Base-by-base conservation (phyloP, 2,797 vertebrate genomes). In the Sebastolobus altivelis region DNA sequence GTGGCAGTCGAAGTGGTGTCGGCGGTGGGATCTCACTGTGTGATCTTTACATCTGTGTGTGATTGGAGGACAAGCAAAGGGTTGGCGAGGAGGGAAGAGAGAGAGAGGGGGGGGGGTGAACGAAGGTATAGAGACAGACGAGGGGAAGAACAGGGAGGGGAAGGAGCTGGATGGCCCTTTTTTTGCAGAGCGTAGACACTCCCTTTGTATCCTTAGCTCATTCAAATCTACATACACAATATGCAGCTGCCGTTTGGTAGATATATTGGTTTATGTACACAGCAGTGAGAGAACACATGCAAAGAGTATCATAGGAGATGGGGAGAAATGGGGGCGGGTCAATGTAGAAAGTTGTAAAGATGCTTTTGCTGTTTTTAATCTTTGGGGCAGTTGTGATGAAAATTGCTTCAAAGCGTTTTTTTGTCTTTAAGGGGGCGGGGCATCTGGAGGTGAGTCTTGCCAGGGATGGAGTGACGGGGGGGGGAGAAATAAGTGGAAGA, bases 181-280 rank as follows among this genome's bases (percentile, higher is more conserved):
- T 91, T 91, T 92, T 88, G 90, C 92, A 86, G 92, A 95, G 91
- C 93, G 65, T 84, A 89, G 90, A 93, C 89, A 93, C 94, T 94
- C 88, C 87, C 90, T 89, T 92, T 87, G 93, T 92, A 84, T 90
- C 92, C 89, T 91, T 90, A 94, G 94, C 93, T 94, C 95, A 86
- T 91, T 95, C 92, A 82, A 93, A 94, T 93, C 95, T 95, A 96
- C 95, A 95, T 94, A 95, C 92, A 93, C 92, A 94, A 95, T 95
- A 95, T 94, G 94, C 95, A 95, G 95, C 95, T 96, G 96, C 95
- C 94, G 88, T 92, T 94, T 93, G 90, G 91, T 95, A 95, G 92
- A 95, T 96, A 95, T 96, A 96, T 93, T 89, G 89, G 93, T 95
- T 94, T 95, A 95, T 95, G 95, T 94, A 95, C 94, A 95, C 95